These are phyloP conservation scores for Clarias laeviceps DNA, from an alignment of 2,797 vertebrate genomes.

Conservation along the genomic window DNA sequence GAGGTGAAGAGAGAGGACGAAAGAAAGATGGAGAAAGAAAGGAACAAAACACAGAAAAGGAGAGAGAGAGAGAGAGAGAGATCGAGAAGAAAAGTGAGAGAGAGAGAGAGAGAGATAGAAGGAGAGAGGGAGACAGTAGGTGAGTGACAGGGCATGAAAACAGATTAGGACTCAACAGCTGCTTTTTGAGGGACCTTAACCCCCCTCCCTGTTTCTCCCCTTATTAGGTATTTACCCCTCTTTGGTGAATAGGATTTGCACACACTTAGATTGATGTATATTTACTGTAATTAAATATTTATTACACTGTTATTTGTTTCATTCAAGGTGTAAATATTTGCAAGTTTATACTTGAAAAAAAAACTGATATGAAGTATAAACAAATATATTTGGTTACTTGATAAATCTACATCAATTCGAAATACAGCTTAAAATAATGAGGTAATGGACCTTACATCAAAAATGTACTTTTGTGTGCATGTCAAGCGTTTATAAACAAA, in stretches of 20 bases:
- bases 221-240: conserved; percentile 64
- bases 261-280: conserved; percentile 81
- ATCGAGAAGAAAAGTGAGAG: conserved; percentile 47
- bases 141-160: conserved; percentile 87
- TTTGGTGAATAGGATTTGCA: conserved; percentile 77
- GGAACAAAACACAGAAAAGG: no score
- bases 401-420: neutral
- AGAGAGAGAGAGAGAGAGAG: neutral
- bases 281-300: conserved; percentile 86
- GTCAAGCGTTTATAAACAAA: neutral
- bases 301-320: conserved; percentile 74
- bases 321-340: conserved; percentile 23
- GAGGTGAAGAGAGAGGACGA: conserved; percentile 26
- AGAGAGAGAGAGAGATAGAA: conserved; percentile 59
- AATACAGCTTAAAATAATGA: no score
- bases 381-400: neutral
- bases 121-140: conserved; percentile 64
- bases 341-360: neutral
- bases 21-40: neutral
- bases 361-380: neutral
- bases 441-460: neutral
- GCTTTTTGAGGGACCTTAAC: conserved; percentile 69
- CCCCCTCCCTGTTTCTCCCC: conserved; percentile 51
- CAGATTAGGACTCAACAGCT: conserved; percentile 86
- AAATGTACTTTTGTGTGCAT: no score